Conservation (phyloP, 2,888 invertebrate species). For the Erannis defoliaria region DNA sequence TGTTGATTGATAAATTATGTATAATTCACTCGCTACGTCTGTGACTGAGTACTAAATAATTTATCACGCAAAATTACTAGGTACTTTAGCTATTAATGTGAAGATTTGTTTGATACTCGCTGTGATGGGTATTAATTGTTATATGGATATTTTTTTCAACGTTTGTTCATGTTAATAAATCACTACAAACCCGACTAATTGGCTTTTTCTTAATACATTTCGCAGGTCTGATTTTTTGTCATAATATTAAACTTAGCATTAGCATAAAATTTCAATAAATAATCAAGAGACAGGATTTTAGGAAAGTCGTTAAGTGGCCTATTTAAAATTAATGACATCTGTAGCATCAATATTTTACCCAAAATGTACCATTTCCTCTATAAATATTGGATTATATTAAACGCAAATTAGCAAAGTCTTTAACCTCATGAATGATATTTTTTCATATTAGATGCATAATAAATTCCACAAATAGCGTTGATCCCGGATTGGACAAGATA, state of each 20-base stretch:
- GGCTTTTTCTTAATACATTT: constrained; percentile 18
- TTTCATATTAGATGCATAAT: not conserved
- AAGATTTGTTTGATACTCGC: constrained; percentile 12
- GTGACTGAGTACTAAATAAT: constrained; percentile 10
- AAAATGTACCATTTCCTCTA: constrained; percentile 50
- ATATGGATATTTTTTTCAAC: constrained; percentile 7
- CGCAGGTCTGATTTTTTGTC: constrained; percentile 12
- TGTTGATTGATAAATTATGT: not conserved
- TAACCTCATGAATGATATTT: constrained; percentile 36
- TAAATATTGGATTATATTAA: constrained; percentile 47
- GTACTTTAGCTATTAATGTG: constrained; percentile 3
- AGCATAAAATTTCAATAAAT: constrained; percentile 21
- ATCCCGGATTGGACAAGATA: constrained; percentile 22
- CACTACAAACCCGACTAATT: constrained; percentile 17
- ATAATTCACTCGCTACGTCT: constrained; percentile 12
- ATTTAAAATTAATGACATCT: constrained; percentile 11
- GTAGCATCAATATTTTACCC: constrained; percentile 19
- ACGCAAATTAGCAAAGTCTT: constrained; percentile 42
- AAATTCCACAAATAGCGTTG: constrained; percentile 12
- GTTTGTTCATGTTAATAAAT: constrained; percentile 27
- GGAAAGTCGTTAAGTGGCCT: constrained; percentile 25
- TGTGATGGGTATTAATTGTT: constrained; percentile 25
- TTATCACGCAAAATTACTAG: constrained; percentile 12
- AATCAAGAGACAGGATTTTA: constrained; percentile 13
- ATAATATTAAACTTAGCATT: constrained; percentile 27